Evolutionary conservation across 30 jellyfish, hydroid and myxozoan genomes (phyloP).

Genomic region (Aurelia aurita complex sp. Pacific): DNA sequence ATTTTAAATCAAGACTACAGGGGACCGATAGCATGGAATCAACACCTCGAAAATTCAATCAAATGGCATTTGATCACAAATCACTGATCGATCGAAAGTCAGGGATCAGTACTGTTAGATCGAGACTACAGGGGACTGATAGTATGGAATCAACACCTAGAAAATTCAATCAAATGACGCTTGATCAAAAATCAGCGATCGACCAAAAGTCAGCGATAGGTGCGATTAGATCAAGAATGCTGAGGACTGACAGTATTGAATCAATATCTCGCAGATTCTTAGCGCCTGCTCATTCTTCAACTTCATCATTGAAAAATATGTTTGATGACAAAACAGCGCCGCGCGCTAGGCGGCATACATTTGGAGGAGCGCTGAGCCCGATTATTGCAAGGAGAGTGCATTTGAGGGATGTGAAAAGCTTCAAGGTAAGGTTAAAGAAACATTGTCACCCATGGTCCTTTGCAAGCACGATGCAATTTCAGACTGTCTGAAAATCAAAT

Average conservation of each 20-base stretch:
- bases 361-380: constrained; percentile 27
- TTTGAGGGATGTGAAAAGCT: constrained; percentile 13
- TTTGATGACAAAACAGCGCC: constrained; percentile 15
- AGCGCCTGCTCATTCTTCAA: neutral
- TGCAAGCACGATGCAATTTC: too few species aligned
- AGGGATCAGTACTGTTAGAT: neutral
- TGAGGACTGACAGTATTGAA: neutral
- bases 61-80: too few species aligned
- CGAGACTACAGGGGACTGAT: neutral
- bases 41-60: neutral
- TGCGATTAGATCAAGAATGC: neutral
- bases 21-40: neutral
- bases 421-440: constrained; percentile 15
- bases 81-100: neutral
- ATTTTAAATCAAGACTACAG: neutral
- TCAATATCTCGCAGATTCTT: neutral
- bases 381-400: neutral
- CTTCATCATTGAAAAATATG: neutral
- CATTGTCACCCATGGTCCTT: neutral
- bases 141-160: neutral
- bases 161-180: too few species aligned
- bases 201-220: neutral
- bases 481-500: too few species aligned
- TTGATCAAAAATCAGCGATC: too few species aligned
- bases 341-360: constrained; percentile 34